Evolutionary conservation across 2,888 invertebrate species (phyloP).

Genomic region (Uropetala carovei): DNA sequence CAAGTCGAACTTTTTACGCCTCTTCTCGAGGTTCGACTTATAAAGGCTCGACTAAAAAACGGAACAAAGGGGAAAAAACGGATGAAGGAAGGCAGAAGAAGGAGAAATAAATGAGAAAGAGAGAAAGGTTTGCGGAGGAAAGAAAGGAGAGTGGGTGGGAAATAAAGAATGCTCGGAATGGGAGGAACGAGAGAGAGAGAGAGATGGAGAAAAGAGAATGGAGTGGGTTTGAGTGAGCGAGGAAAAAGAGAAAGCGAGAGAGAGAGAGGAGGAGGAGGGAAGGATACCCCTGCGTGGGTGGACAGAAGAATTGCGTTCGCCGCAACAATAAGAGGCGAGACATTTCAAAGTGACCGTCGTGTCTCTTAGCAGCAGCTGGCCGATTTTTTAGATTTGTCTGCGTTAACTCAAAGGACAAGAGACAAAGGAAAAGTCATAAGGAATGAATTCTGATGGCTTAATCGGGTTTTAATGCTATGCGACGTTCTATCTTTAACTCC

Average conservation of each 20-base stretch:
- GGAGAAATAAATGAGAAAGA: neutral
- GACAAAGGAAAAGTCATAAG: conserved; percentile 25
- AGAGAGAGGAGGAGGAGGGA: neutral
- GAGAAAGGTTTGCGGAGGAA: neutral
- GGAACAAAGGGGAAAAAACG: too few relatives aligned
- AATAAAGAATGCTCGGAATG: neutral
- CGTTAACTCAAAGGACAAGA: neutral
- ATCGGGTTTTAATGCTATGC: conserved; percentile 43
- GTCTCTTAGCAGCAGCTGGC: neutral
- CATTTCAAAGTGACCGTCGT: conserved; percentile 20
- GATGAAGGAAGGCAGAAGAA: too few relatives aligned
- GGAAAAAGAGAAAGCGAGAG: neutral
- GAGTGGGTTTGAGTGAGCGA: neutral
- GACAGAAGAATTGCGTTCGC: conserved; percentile 38
- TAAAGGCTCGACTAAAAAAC: too few relatives aligned
- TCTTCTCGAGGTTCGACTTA: too few relatives aligned
- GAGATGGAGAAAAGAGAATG: neutral
- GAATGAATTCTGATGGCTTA: conserved; percentile 44
- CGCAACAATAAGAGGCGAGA: conserved; percentile 26
- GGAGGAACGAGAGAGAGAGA: neutral
- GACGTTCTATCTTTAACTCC: neutral
- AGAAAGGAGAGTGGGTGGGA: neutral
- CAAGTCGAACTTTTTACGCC: too few relatives aligned
- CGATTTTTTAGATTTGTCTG: conserved; percentile 35
- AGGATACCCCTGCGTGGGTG: conserved; percentile 35